Evolutionary conservation across 2,113 vertebrate species (phyloP).

Genomic region (Phalacrocorax brasilianus): DNA sequence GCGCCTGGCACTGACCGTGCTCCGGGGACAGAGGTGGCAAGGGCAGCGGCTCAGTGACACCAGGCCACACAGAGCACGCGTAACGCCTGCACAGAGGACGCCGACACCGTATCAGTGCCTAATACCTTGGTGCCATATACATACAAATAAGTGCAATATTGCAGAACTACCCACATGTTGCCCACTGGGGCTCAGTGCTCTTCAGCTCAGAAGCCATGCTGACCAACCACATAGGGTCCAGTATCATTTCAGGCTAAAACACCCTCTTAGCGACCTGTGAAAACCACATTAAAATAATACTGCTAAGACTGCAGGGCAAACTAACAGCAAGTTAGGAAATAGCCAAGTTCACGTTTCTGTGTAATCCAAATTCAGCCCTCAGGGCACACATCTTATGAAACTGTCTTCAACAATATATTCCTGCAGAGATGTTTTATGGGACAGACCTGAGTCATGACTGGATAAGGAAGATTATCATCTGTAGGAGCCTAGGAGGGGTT

Average conservation of each 20-base stretch:
- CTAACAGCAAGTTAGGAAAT: background rate
- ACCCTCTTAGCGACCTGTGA: background rate
- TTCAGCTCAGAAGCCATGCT: background rate
- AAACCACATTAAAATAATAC: background rate
- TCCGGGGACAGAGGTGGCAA: background rate
- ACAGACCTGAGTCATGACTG: background rate
- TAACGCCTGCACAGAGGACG: rapidly evolving
- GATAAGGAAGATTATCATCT: background rate
- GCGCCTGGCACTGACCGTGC: rapidly evolving
- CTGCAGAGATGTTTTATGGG: background rate
- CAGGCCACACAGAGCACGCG: background rate
- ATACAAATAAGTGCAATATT: background rate
- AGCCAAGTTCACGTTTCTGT: background rate
- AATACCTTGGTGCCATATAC: background rate
- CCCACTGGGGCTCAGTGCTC: rapidly evolving
- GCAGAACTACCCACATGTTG: background rate
- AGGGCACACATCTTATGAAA: background rate
- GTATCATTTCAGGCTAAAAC: background rate
- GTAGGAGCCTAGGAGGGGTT: background rate
- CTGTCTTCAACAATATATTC: background rate
- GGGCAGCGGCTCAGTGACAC: background rate
- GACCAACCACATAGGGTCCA: background rate
- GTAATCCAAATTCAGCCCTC: background rate
- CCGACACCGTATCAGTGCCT: rapidly evolving
- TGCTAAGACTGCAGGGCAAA: background rate